Base-by-base conservation (phyloP, 2,888 invertebrate species). In the Iphiclides podalirius region DNA sequence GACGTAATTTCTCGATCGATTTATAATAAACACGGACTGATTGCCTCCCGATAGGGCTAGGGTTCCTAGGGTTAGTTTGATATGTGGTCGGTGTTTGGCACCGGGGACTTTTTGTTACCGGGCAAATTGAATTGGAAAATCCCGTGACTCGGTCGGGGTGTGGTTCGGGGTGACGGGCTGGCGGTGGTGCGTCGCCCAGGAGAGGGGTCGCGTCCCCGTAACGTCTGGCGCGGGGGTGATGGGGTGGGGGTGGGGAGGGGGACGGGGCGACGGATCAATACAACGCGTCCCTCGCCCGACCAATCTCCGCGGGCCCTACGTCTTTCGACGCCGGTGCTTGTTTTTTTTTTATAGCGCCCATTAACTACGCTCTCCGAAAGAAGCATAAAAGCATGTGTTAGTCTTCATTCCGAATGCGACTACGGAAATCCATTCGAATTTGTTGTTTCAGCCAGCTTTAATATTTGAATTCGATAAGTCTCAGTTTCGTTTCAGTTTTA, bases 281-380 rank as follows among this genome's bases (percentile, higher is more conserved):
- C 70, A 58, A 64, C 72, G 75, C 34, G 43, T 23, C 37, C 44
- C 49, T 31, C 33, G 65, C 73, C 74, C 82, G 72, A 68, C 79
- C 85, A 82, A 83, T 82, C 86, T 82, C 83, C 82, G 76, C 84
- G 75, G 77, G 83, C n/a, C n/a, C 79, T 79, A 73, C 81, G 80
- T 86, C 87, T 87, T 86, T 86, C 86, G 78, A 86, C 87, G 83
- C 84, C 80, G 72, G 73, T 76, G 79, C 82, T 85, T 79, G 77
- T 82, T 86, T 86, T 82, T 20, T 86, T 86, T 87, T 85, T 84
- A 86, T 77, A 79, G 81, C 75, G 61, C 71, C 79, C 80, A 82
- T 85, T 84, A 85, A 81, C 74, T 76, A 72, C 77, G 71, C 79
- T 82, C 78, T 75, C 71, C 80, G 79, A 81, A 81, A 80, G 83